Conservation (phyloP, 2,113 vertebrate genomes). For the Sturnus vulgaris region DNA sequence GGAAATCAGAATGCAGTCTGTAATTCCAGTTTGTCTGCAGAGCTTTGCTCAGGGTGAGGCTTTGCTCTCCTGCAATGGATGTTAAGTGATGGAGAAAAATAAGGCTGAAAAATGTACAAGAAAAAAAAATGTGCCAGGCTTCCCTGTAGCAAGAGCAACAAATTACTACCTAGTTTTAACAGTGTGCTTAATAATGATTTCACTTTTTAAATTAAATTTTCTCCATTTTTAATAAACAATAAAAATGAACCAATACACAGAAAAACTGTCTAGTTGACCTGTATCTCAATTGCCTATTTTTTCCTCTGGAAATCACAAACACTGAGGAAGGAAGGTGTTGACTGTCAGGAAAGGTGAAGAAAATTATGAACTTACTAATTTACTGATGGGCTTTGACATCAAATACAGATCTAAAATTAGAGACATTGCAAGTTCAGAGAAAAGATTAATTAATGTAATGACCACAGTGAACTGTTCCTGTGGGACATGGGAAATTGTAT, state of each 20-base stretch:
- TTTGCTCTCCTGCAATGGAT: neutral
- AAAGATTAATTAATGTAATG: neutral
- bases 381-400: neutral
- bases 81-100: neutral
- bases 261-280: neutral
- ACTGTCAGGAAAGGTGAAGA: neutral
- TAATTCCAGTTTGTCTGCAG: neutral
- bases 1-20: neutral
- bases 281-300: neutral
- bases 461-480: neutral
- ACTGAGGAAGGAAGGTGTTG: neutral
- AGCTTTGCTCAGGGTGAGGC: neutral
- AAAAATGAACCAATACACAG: neutral
- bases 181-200: neutral
- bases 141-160: neutral
- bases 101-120: neutral
- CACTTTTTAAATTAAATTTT: neutral
- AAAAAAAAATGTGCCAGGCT: neutral
- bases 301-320: neutral
- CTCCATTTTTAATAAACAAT: neutral
- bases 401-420: neutral
- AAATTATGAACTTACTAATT: neutral
- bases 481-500: neutral
- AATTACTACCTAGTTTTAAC: neutral
- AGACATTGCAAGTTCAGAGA: neutral